A percentile compares a stretch with the other conserved stretches of the same genome.
phyloP scores from a whole-genome alignment of 2,797 vertebrate genomes.

The Poliocrania exsul region DNA sequence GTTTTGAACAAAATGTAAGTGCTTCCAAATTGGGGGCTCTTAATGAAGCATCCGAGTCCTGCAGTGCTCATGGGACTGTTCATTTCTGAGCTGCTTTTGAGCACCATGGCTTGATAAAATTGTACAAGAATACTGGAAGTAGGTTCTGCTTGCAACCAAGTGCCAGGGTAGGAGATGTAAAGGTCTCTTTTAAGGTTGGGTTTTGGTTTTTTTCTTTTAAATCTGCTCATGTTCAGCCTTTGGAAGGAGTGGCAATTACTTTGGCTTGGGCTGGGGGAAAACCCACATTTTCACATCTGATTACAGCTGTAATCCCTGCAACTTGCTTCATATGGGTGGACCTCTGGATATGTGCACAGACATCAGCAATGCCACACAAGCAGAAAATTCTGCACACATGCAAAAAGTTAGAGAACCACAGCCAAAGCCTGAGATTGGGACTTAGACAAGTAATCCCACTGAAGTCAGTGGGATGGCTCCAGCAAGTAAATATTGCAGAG shows the following conservation, averaged over 20 bases:
- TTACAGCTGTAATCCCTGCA: slow-evolving; percentile 68
- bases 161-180: background rate
- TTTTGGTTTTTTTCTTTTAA: background rate
- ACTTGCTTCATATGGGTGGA: slow-evolving; percentile 68
- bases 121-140: slow-evolving; percentile 11
- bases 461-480: slow-evolving; percentile 60
- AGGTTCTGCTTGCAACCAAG: background rate
- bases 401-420: slow-evolving; percentile 56
- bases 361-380: slow-evolving; percentile 65
- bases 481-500: slow-evolving; percentile 32
- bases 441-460: slow-evolving; percentile 60
- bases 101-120: background rate
- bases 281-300: slow-evolving; percentile 65
- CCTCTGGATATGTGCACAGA: slow-evolving; percentile 39
- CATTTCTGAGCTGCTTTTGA: background rate
- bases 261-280: slow-evolving; percentile 59
- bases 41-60: slow-evolving; percentile 5
- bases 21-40: background rate
- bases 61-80: background rate
- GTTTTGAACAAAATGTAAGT: slow-evolving; percentile 3
- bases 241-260: slow-evolving; percentile 68
- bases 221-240: slow-evolving; percentile 18
- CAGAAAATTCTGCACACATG: slow-evolving; percentile 65
- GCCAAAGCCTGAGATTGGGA: slow-evolving; percentile 39
- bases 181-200: background rate